Base-by-base conservation (phyloP, 1,140 invertebrate species). In the Papilio glaucus region DNA sequence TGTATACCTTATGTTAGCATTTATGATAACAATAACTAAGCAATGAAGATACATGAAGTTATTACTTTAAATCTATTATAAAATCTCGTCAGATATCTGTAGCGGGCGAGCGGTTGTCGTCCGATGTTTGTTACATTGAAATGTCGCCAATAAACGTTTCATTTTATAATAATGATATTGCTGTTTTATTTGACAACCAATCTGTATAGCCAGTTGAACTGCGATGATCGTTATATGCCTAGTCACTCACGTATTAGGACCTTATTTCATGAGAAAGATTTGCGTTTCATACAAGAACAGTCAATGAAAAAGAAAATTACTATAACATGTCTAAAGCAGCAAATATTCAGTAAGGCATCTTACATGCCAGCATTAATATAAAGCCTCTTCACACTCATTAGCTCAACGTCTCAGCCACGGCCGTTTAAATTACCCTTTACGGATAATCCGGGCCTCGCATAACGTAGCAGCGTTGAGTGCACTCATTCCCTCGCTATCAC, bases 71-170 rank as follows among this genome's bases (percentile, higher is more conserved):
- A 7, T 12, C 26, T 60, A 60, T 33, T 33, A 33, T 33, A 33
- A 2, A 60, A 12, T 13, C 12, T 60, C 26, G 13, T 26, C 26
- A 9, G 9, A 60, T 60, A 21, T 60, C 21, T 9, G 57, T 60
- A 60, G 21, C 26, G 8, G 26, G 9, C 9, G 39, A 68, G 39
- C 39, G 63, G 24, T 42, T 26, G 39, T 68, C 45, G 21, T 45
- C 13, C 39, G 63, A 68, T 68, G 21, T 68, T 68, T 41, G 63
- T 68, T 26, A 7, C 24, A 45, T 42, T 29, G 24, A 29, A 45
- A 42, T 67, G 21, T 45, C 41, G 39, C 41, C 63, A 68, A 45
- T 68, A 68, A 68, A 68, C 39, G 39, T 68, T 68, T 65, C 18
- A 41, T 45, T 68, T 68, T 42, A 68, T 68, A 68, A 68, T 68